Percentiles rank a stretch among this genome's conserved stretches.
These are phyloP conservation scores for Xestoiulus laeticollis DNA, from an alignment of 2,888 invertebrate genomes.

Conservation along the genomic window DNA sequence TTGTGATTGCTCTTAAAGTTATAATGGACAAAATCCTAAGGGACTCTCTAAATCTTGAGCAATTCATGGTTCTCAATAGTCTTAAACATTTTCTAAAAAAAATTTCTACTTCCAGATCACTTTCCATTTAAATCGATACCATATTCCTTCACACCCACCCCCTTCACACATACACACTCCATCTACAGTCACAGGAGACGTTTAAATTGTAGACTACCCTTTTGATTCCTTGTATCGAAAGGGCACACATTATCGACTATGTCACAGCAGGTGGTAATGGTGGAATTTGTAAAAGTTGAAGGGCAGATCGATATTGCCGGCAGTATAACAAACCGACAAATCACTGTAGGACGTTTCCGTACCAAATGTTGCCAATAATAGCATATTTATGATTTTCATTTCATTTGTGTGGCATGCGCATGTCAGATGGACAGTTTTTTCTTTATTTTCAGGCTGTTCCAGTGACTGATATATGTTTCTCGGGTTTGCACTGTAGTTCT, in stretches of 20 bases:
- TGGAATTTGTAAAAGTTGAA: neutral
- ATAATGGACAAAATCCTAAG: no score
- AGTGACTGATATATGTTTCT: slow-evolving; percentile 55
- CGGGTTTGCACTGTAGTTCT: slow-evolving; percentile 49
- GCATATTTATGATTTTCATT: slow-evolving; percentile 30
- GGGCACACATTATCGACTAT: neutral
- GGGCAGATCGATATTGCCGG: slow-evolving; percentile 22
- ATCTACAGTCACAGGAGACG: neutral
- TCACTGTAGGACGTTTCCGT: neutral
- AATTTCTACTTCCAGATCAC: neutral
- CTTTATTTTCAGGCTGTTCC: slow-evolving; percentile 56
- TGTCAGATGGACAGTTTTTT: slow-evolving; percentile 50
- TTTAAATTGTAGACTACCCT: neutral
- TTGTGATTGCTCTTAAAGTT: no score
- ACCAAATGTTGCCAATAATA: neutral
- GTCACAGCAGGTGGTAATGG: neutral
- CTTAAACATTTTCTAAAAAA: neutral
- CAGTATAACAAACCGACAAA: neutral
- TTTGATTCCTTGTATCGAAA: neutral
- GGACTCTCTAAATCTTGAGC: neutral
- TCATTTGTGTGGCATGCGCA: slow-evolving; percentile 48
- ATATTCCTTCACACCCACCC: neutral
- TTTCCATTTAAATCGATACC: neutral
- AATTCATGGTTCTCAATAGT: neutral
- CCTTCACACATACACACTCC: neutral